phyloP scores from a whole-genome alignment of 2,113 vertebrate species.

The Lagenorhynchus albirostris region DNA sequence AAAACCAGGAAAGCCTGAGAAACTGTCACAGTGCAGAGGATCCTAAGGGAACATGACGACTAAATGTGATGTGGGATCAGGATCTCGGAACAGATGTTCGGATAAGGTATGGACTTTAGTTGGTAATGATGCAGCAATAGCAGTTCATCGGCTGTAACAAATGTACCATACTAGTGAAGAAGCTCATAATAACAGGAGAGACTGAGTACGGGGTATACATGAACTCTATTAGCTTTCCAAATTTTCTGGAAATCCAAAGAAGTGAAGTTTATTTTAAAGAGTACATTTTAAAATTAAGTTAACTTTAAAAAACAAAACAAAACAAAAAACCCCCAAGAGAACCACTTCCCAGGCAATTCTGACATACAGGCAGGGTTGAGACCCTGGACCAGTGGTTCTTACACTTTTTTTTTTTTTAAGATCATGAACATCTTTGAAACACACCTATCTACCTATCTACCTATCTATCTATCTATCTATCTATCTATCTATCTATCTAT shows the following conservation, averaged over 20 bases:
- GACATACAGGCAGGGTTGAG: neutral
- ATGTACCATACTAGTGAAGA: neutral
- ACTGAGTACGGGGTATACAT: accelerated
- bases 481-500: no score
- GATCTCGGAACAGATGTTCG: neutral
- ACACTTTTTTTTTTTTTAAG: neutral
- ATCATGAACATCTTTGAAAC: no score
- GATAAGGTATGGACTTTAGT: neutral
- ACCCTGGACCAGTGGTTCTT: neutral
- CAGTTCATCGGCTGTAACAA: neutral
- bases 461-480: no score
- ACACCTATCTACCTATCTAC: no score
- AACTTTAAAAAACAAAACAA: neutral
- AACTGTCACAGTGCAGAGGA: neutral
- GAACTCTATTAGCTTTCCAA: neutral
- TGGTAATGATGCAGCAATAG: neutral
- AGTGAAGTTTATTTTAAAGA: neutral
- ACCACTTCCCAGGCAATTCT: neutral
- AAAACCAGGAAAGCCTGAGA: neutral
- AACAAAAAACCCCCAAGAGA: neutral
- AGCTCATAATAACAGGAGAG: neutral
- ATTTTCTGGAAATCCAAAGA: neutral
- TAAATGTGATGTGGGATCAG: no score
- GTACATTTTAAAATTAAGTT: neutral
- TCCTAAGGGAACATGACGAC: neutral